phyloP scores from a whole-genome alignment of 2,888 invertebrate species.

The Heliconius erato region DNA sequence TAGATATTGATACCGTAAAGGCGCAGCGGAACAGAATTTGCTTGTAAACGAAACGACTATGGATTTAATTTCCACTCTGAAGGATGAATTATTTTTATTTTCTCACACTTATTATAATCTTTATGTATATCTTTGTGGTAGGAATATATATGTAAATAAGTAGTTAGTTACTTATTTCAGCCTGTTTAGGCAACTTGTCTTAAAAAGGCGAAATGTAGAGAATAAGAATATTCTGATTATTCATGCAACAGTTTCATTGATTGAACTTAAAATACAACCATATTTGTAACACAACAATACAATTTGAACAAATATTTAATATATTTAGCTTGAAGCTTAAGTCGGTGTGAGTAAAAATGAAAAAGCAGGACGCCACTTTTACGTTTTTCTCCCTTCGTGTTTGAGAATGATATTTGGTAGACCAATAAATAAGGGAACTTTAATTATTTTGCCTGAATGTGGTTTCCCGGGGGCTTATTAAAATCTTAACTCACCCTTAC shows the following conservation, averaged over 20 bases:
- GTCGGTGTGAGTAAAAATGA: background rate
- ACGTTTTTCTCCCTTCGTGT: constrained; percentile 2
- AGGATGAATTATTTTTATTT: background rate
- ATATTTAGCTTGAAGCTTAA: background rate
- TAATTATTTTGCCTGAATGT: constrained; percentile 17
- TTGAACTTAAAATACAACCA: too few relatives aligned
- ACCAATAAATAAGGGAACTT: constrained; percentile 17
- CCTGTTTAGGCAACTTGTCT: too few relatives aligned
- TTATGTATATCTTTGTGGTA: too few relatives aligned
- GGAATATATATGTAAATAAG: too few relatives aligned
- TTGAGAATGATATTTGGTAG: background rate
- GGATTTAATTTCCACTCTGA: background rate
- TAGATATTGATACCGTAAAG: background rate
- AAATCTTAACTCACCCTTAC: constrained; percentile 8
- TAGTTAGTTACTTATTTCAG: too few relatives aligned
- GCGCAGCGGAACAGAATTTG: background rate
- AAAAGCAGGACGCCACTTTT: background rate
- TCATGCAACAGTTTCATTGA: too few relatives aligned
- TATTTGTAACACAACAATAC: too few relatives aligned
- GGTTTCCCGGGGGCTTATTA: constrained; percentile 5
- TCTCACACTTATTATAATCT: background rate
- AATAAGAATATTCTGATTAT: too few relatives aligned
- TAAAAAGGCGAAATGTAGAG: too few relatives aligned
- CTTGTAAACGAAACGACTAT: background rate
- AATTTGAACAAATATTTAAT: too few relatives aligned